Base-by-base conservation (phyloP, 2,797 vertebrate genomes). In the Apodemus agrarius region DNA sequence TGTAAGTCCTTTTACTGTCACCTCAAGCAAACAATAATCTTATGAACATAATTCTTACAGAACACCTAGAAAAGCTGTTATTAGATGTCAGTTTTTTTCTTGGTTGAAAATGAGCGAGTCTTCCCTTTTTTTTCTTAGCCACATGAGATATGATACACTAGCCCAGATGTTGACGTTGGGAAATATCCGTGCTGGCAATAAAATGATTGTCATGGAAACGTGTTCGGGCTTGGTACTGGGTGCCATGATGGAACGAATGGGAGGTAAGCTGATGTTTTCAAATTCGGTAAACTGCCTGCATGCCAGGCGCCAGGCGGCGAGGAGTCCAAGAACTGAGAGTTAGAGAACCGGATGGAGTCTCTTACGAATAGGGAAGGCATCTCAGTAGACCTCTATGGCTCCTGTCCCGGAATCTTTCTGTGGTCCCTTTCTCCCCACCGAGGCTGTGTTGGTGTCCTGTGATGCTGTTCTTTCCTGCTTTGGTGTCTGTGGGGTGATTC, bases 161-260 rank as follows among this genome's bases (percentile, higher is more conserved):
- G 99, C 99, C 92, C 99, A 99, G 98, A 99, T 99, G 99, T 69
- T 99, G 96, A 99, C 99, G 0, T 96, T 99, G 96, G 99, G 99
- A 16, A 99, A 99, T 97, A 97, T 99, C 97, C 99, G 98, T 26
- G 99, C 99, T 1, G 99, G 99, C 98, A 99, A 98, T 98, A 99
- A 99, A 98, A 98, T 99, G 97, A 98, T 99, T 85, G 99, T 99
- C 16, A 99, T 99, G 98, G 99, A 99, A 95, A 99, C 99, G 0
- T 99, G 99, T 52, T 99, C 99, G 0, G 99, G 99, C 57, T 99
- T 99, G 4, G 99, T 99, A 89, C 98, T 99, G 80, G 99, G 99
- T 2, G 99, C 99, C 0, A 98, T 99, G 92, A 99, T 99, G 99
- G 99, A 99, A 96, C 98, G 99, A 80, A 99, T 99, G 99, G 99